These are phyloP conservation scores for Leptobrachium leishanense DNA, from an alignment of 2,113 vertebrate species.

Conservation along the genomic window DNA sequence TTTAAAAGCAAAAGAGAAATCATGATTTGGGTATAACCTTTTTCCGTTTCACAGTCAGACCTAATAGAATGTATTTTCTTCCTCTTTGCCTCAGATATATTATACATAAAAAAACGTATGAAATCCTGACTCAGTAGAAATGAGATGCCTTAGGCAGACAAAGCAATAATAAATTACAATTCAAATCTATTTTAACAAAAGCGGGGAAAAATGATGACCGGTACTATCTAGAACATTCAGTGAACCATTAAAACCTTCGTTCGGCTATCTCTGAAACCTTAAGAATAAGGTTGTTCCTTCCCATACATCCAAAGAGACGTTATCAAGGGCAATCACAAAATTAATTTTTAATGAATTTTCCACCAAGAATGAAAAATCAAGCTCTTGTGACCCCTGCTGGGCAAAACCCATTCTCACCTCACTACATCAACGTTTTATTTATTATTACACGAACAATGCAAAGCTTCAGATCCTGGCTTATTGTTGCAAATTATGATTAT, in stretches of 20 bases:
- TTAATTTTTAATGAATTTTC: conserved; percentile 5
- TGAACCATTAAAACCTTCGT: conserved; percentile 6
- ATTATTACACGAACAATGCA: background rate
- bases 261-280: conserved; percentile 8
- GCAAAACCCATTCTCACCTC: conserved; percentile 24
- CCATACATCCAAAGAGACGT: conserved; percentile 37
- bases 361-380: conserved; percentile 17
- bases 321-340: background rate
- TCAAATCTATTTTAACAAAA: conserved; percentile 18
- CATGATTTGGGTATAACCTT: conserved; percentile 11
- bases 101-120: conserved; percentile 27
- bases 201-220: background rate
- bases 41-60: conserved; percentile 40
- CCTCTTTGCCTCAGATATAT: background rate
- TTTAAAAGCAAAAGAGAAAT: conserved; percentile 4
- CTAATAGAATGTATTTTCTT: background rate
- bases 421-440: background rate
- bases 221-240: conserved; percentile 20
- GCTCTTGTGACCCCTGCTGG: conserved; percentile 50
- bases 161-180: conserved; percentile 13
- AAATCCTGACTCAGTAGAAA: conserved; percentile 41
- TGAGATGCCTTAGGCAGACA: conserved; percentile 18
- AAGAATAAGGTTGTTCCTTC: conserved; percentile 8
- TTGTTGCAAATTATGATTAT: too few relatives aligned
- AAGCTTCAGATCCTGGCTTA: too few relatives aligned